Conservation (phyloP, 2,113 vertebrate genomes). For the Dermatemys mawii region DNA sequence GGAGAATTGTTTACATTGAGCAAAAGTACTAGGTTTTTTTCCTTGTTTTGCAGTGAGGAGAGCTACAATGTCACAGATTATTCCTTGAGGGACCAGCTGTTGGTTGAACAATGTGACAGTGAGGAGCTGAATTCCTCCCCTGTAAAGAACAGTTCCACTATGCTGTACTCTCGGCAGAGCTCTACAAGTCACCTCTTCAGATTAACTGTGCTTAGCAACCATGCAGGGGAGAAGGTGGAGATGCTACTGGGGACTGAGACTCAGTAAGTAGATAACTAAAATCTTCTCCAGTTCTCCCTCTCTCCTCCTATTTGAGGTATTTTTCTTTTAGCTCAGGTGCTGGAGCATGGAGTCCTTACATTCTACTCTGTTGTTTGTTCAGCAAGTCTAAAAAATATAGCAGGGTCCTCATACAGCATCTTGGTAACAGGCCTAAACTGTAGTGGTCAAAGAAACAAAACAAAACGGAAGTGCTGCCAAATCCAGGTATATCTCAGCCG, state of each 20-base stretch:
- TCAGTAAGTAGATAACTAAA: conserved; percentile 81
- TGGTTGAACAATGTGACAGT: conserved; percentile 81
- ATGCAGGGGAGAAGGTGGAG: conserved; percentile 86
- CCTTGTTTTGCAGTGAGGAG: conserved; percentile 85
- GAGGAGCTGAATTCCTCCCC: conserved; percentile 85
- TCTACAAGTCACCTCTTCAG: conserved; percentile 85
- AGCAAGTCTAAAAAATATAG: not conserved
- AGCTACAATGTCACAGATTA: conserved; percentile 94
- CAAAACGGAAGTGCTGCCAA: not conserved
- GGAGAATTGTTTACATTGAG: fast-evolving
- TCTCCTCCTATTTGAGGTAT: not conserved
- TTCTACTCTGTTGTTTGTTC: not conserved
- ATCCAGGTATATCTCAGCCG: not conserved
- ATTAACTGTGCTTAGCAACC: conserved; percentile 86
- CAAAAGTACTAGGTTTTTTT: fast-evolving
- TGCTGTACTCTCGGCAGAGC: conserved; percentile 84
- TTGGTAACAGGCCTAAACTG: not conserved
- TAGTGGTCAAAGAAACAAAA: not conserved
- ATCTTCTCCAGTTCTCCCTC: fast-evolving
- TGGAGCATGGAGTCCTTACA: not conserved
- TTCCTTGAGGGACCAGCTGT: conserved; percentile 88
- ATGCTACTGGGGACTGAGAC: conserved; percentile 90
- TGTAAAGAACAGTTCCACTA: conserved; percentile 73
- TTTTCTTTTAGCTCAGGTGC: not conserved
- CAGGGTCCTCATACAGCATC: not conserved